Conservation (phyloP, 2,113 vertebrate genomes). For the Nerophis ophidion region DNA sequence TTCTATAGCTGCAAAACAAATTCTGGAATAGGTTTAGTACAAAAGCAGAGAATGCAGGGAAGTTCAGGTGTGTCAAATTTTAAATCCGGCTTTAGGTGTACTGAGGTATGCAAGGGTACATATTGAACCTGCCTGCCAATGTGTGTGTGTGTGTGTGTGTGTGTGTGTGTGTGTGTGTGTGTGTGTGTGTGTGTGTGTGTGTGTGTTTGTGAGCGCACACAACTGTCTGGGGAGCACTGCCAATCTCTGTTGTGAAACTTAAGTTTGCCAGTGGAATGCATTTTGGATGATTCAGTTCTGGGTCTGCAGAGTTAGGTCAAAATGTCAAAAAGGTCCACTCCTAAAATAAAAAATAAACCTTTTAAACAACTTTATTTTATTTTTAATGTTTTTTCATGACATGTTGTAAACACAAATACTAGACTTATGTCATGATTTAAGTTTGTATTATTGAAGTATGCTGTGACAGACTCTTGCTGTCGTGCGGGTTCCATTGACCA, state of each 20-base stretch:
- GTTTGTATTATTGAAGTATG: neutral
- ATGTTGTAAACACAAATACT: neutral
- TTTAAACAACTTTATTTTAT: neutral
- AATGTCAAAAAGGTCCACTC: neutral
- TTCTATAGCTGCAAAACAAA: neutral
- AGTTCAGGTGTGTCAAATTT: slow-evolving; percentile 43
- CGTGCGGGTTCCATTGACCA: too few relatives aligned
- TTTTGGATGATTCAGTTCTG: slow-evolving; percentile 25
- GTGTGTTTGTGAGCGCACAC: neutral
- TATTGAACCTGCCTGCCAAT: slow-evolving; percentile 16
- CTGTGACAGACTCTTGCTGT: too few relatives aligned
- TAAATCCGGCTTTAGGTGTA: slow-evolving; percentile 45
- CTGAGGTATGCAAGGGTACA: slow-evolving; percentile 17
- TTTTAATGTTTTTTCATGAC: neutral
- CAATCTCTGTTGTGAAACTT: slow-evolving; percentile 23
- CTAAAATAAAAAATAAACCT: neutral
- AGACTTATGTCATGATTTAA: neutral
- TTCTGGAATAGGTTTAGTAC: slow-evolving; percentile 19
- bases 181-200: neutral
- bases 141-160: slow-evolving; percentile 5
- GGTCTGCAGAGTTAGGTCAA: slow-evolving; percentile 15
- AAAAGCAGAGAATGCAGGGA: slow-evolving; percentile 32
- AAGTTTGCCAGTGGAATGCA: slow-evolving; percentile 23
- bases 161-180: neutral
- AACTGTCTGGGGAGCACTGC: slow-evolving; percentile 1